These are phyloP conservation scores for Hedya salicella DNA, from an alignment of 2,888 invertebrate genomes.

Conservation along the genomic window DNA sequence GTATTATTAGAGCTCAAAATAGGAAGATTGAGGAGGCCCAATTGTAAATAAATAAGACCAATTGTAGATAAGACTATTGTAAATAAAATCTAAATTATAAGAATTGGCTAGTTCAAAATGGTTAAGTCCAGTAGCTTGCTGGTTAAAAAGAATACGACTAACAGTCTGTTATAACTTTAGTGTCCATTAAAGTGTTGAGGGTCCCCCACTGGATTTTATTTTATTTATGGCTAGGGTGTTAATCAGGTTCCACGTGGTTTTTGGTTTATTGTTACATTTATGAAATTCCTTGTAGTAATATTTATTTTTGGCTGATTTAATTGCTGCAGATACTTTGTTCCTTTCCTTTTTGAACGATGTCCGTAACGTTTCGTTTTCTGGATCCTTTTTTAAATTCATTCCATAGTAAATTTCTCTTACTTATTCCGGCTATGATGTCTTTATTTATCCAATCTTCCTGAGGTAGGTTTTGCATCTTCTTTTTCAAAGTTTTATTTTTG, in stretches of 20 bases:
- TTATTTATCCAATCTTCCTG: conserved; percentile 44
- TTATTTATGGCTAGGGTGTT: conserved; percentile 18
- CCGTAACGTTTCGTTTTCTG: conserved; percentile 23
- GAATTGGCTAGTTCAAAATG: too few species aligned
- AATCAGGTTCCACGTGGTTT: conserved; percentile 46
- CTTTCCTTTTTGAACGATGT: conserved; percentile 25
- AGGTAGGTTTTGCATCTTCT: conserved; percentile 42
- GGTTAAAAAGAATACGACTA: too few species aligned
- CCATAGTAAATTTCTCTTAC: conserved; percentile 43
- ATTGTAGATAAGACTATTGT: too few species aligned
- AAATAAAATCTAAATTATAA: too few species aligned
- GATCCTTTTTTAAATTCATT: conserved; percentile 26
- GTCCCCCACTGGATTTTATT: too few species aligned
- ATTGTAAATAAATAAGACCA: too few species aligned
- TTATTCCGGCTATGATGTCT: conserved; percentile 41
- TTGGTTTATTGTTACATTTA: conserved; percentile 42
- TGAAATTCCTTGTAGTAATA: conserved; percentile 43
- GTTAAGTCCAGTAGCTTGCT: too few species aligned
- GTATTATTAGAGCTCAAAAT: too few species aligned
- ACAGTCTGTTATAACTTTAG: too few species aligned
- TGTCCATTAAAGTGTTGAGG: too few species aligned
- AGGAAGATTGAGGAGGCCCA: too few species aligned
- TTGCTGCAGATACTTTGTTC: conserved; percentile 27
- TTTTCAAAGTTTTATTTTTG: not conserved
- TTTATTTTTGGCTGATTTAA: conserved; percentile 32